A percentile compares a stretch with the other conserved stretches of the same genome.
These are phyloP conservation scores for Microtus richardsoni DNA, from an alignment of 2,113 vertebrate genomes.

Conservation along the genomic window DNA sequence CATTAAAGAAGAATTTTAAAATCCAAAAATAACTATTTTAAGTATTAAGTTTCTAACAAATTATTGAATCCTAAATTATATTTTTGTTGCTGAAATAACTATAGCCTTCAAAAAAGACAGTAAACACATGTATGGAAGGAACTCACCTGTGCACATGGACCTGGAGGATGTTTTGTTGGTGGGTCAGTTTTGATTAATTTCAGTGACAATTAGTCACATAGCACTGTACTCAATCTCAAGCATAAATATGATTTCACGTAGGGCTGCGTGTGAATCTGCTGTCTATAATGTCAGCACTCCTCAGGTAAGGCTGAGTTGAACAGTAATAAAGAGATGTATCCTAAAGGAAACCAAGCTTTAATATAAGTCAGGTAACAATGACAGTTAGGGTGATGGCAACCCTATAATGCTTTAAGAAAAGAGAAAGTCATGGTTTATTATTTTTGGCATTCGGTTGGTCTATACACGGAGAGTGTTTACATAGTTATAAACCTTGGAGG, in stretches of 20 bases:
- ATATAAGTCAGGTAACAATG: neutral
- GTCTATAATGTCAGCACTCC: neutral
- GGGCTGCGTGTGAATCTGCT: neutral
- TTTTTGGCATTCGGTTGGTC: neutral
- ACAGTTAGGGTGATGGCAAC: neutral
- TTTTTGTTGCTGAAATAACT: neutral
- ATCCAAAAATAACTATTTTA: conserved; percentile 49
- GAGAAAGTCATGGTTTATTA: neutral
- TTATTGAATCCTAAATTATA: conserved; percentile 51
- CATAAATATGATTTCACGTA: neutral
- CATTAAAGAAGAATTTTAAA: conserved; percentile 15
- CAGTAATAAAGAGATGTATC: neutral
- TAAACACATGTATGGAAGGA: neutral
- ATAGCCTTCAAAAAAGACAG: conserved; percentile 51
- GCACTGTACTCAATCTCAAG: neutral
- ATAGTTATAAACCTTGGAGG: neutral
- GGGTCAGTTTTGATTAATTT: conserved; percentile 48
- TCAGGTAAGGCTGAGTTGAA: neutral
- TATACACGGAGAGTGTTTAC: neutral
- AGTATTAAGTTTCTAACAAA: conserved; percentile 37
- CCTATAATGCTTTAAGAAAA: conserved; percentile 17
- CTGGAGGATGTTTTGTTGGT: neutral
- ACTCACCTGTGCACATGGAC: neutral
- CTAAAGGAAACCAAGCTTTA: neutral
- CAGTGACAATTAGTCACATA: conserved; percentile 8